Percentiles rank a stretch among this genome's conserved stretches.
Conservation (phyloP, 2,888 invertebrate species). For the Gibbula magus region DNA sequence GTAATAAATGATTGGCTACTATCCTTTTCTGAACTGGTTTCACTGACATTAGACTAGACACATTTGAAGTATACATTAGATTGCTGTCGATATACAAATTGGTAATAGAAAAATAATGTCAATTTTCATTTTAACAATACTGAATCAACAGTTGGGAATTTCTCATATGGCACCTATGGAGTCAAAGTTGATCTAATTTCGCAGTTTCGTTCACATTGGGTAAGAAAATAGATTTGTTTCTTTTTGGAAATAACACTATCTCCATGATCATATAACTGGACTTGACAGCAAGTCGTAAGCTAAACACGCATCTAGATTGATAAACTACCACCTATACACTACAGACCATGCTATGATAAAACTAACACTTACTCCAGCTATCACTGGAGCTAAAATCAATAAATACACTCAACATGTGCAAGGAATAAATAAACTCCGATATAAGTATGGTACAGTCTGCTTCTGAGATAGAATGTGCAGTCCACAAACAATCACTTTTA, state of each 20-base stretch:
- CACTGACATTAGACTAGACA: conserved; percentile 1
- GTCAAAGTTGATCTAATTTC: neutral
- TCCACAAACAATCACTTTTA: too few relatives aligned
- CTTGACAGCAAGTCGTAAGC: too few relatives aligned
- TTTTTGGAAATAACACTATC: neutral
- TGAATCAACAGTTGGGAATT: conserved; percentile 19
- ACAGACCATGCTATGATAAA: conserved; percentile 16
- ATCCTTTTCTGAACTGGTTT: too few relatives aligned
- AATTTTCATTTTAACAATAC: conserved; percentile 5
- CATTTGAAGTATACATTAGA: neutral
- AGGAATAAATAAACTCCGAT: neutral
- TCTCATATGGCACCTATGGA: conserved; percentile 13
- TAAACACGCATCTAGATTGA: too few relatives aligned
- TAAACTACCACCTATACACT: neutral
- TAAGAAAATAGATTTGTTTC: conserved; percentile 23
- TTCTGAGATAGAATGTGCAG: too few relatives aligned
- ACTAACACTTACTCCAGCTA: neutral
- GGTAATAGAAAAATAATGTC: conserved; percentile 1
- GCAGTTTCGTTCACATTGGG: neutral
- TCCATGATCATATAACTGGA: conserved; percentile 1
- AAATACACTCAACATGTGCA: conserved; percentile 18
- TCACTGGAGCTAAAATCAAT: conserved; percentile 2
- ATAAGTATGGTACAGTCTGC: too few relatives aligned
- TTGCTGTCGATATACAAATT: conserved; percentile 1
- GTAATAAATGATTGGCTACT: too few relatives aligned